These are phyloP conservation scores for Virgularia gustaviana DNA, from an alignment of 92 coral and sea anemone genomes.

Conservation along the genomic window DNA sequence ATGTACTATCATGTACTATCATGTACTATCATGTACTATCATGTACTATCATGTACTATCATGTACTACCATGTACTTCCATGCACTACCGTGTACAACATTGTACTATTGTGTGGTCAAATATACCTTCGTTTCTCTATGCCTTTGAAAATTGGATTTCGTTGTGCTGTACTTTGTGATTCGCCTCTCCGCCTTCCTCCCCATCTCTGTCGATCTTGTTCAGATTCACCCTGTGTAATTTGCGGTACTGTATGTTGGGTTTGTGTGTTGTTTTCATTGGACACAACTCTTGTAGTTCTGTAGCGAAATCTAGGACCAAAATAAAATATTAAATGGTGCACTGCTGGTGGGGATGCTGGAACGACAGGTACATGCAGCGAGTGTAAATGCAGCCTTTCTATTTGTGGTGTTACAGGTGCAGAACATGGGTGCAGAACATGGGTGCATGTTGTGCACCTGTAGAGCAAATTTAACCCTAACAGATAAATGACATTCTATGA, in stretches of 20 bases:
- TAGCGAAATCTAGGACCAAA: slow-evolving; percentile 60
- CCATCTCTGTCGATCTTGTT: slow-evolving; percentile 56
- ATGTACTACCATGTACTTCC: too few species aligned
- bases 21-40: too few species aligned
- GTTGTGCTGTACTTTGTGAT: slow-evolving; percentile 30
- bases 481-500: too few species aligned
- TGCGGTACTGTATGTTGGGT: slow-evolving; percentile 13
- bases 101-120: background rate
- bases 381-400: too few species aligned
- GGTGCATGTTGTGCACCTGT: background rate
- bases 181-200: slow-evolving; percentile 56
- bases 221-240: slow-evolving; percentile 13
- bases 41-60: too few species aligned
- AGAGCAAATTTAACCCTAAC: too few species aligned
- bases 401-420: background rate
- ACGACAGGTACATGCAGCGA: too few species aligned
- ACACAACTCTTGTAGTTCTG: slow-evolving; percentile 55
- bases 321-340: background rate
- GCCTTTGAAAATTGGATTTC: slow-evolving; percentile 43
- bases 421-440: background rate
- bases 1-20: background rate
- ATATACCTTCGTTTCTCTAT: slow-evolving; percentile 71
- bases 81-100: background rate
- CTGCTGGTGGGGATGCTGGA: too few species aligned
- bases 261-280: slow-evolving; percentile 10